These are phyloP conservation scores for Platygyra sinensis DNA, from an alignment of 64 coral and sea anemone genomes.

Conservation along the genomic window DNA sequence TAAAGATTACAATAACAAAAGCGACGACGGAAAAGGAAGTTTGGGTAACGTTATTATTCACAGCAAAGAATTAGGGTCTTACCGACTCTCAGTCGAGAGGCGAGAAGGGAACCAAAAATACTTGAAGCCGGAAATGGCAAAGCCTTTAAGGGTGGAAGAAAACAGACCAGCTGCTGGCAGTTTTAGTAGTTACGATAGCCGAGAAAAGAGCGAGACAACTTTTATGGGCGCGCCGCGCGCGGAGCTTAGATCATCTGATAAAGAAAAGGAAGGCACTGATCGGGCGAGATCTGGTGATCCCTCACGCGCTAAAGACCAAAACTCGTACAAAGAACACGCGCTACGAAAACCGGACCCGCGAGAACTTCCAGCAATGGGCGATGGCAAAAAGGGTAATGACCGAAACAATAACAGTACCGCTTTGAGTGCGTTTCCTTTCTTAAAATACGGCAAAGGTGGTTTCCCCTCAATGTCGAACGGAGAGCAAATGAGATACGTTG, in stretches of 20 bases:
- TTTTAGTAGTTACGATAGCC: constrained; percentile 20
- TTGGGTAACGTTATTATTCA: constrained; percentile 1
- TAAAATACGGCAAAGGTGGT: constrained; percentile 24
- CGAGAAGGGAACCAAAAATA: constrained; percentile 21
- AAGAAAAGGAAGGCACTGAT: constrained; percentile 3
- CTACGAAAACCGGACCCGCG: constrained; percentile 14
- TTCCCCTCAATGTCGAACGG: constrained; percentile 32
- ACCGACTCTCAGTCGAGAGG: constrained; percentile 23
- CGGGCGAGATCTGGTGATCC: background rate
- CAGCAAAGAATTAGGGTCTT: constrained; percentile 12
- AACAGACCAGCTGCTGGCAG: background rate
- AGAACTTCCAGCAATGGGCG: constrained; percentile 18
- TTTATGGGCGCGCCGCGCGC: background rate
- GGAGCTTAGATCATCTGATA: constrained; percentile 8
- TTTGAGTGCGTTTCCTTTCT: constrained; percentile 28
- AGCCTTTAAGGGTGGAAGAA: constrained; percentile 1
- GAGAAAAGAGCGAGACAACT: background rate
- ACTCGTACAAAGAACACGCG: background rate
- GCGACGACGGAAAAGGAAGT: constrained; percentile 67
- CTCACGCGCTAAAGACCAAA: constrained; percentile 1
- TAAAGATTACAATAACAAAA: constrained; percentile 74
- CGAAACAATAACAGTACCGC: constrained; percentile 72
- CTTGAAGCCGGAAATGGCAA: background rate
- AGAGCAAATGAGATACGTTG: constrained; percentile 57
- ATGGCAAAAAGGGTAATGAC: constrained; percentile 65